Percentiles rank a stretch among this genome's conserved stretches.
Evolutionary conservation across 2,797 vertebrate genomes (phyloP).

Genomic region (Danionella dracula): DNA sequence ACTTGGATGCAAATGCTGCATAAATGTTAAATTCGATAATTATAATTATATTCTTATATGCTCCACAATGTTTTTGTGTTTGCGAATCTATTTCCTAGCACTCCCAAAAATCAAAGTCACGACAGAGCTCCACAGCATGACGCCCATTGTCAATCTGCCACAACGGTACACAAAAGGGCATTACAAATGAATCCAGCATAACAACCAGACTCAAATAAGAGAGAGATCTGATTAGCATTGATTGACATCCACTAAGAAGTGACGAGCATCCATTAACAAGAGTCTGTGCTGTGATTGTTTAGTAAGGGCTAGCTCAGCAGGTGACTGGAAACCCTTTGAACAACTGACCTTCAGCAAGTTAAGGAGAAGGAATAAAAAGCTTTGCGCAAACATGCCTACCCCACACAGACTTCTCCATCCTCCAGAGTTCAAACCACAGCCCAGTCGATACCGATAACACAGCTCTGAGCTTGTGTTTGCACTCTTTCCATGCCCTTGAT

Average conservation of each 20-base stretch:
- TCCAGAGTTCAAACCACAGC: slow-evolving; percentile 25
- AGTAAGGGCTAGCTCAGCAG: slow-evolving; percentile 31
- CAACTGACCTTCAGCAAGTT: slow-evolving; percentile 37
- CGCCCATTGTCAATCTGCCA: slow-evolving; percentile 27
- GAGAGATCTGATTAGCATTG: slow-evolving; percentile 48
- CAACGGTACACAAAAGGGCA: slow-evolving; percentile 22
- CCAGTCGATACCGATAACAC: slow-evolving; percentile 70
- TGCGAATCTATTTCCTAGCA: background rate
- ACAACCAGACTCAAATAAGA: slow-evolving; percentile 19
- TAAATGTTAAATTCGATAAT: no score
- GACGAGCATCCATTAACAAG: slow-evolving; percentile 32
- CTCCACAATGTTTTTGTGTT: background rate
- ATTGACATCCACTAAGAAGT: slow-evolving; percentile 41
- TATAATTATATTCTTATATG: no score
- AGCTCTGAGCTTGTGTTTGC: slow-evolving; percentile 56
- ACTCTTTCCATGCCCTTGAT: slow-evolving; percentile 50
- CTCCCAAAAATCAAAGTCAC: slow-evolving; percentile 20
- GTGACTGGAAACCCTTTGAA: slow-evolving; percentile 25
- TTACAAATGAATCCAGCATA: slow-evolving; percentile 31
- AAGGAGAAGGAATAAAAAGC: slow-evolving; percentile 30
- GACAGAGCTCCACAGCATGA: background rate
- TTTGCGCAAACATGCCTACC: slow-evolving; percentile 25
- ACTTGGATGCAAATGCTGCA: no score
- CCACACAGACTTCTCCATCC: slow-evolving; percentile 2
- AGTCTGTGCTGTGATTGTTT: slow-evolving; percentile 22